Percentiles rank a stretch among this genome's conserved stretches.
Evolutionary conservation across 2,113 vertebrate species (phyloP).

Genomic region (Damaliscus lunatus): DNA sequence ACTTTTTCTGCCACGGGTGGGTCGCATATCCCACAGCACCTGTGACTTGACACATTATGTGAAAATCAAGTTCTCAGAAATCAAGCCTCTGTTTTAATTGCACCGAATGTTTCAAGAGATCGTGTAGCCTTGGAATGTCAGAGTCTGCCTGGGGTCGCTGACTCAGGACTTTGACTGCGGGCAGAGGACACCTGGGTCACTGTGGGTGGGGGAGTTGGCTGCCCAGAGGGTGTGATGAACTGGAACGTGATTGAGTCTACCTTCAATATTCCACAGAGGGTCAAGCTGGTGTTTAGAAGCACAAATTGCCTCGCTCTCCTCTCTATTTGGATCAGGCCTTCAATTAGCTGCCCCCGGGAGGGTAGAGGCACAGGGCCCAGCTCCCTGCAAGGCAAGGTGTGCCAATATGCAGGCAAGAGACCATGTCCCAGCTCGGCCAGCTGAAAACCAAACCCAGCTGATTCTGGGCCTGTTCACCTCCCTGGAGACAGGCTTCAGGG

Average conservation of each 20-base stretch:
- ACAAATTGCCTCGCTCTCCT: background rate
- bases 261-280: background rate
- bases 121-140: background rate
- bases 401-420: no score
- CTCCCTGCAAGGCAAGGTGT: no score
- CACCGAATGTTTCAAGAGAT: background rate
- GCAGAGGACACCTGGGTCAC: no score
- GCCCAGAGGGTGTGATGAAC: background rate
- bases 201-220: background rate
- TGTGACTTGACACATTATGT: background rate
- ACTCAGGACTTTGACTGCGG: no score
- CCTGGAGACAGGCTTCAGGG: background rate
- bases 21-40: background rate
- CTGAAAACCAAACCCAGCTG: background rate
- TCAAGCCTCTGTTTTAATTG: background rate
- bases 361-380: background rate
- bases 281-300: background rate
- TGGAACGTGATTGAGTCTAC: background rate
- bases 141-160: background rate
- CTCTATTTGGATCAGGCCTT: background rate
- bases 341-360: background rate
- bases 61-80: background rate
- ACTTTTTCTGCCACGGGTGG: background rate
- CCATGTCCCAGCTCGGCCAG: fast-evolving
- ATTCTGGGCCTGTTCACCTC: no score